Evolutionary conservation across 2,888 invertebrate genomes (phyloP).

Genomic region (Dorcus parallelipipedus): DNA sequence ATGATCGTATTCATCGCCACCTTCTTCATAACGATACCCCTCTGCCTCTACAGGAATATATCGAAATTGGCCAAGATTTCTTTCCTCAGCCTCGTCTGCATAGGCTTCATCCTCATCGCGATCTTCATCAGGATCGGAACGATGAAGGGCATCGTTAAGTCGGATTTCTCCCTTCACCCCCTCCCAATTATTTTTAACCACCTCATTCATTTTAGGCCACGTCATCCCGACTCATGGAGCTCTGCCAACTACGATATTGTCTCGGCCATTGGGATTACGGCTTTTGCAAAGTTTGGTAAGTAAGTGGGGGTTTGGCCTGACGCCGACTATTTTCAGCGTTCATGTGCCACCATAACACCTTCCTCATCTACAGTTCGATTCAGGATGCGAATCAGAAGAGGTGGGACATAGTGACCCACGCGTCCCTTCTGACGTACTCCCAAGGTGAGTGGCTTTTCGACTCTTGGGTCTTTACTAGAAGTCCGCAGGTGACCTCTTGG

Average conservation of each 20-base stretch:
- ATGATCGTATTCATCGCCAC: constrained; percentile 71
- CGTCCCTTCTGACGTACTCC: constrained; percentile 68
- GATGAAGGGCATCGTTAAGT: constrained; percentile 62
- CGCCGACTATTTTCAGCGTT: constrained; percentile 58
- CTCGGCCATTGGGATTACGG: constrained; percentile 80
- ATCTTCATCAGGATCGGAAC: constrained; percentile 60
- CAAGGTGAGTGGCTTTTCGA: constrained; percentile 57
- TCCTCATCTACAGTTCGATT: constrained; percentile 78
- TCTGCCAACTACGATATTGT: constrained; percentile 71
- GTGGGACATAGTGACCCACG: constrained; percentile 80
- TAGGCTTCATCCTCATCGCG: constrained; percentile 67
- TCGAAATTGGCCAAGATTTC: constrained; percentile 67
- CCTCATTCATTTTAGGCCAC: constrained; percentile 52
- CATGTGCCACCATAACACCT: constrained; percentile 88
- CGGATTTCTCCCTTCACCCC: no score
- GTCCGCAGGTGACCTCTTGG: constrained; percentile 69
- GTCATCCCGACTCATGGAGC: constrained; percentile 63
- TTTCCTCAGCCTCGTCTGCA: constrained; percentile 66
- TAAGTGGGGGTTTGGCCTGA: no score
- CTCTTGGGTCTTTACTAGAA: background rate
- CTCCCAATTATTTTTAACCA: no score
- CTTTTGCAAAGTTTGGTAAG: constrained; percentile 61
- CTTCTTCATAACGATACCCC: constrained; percentile 69
- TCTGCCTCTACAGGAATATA: constrained; percentile 77
- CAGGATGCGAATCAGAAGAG: constrained; percentile 68